phyloP scores from a whole-genome alignment of 92 coral and sea anemone genomes.

The Bergia sp. region DNA sequence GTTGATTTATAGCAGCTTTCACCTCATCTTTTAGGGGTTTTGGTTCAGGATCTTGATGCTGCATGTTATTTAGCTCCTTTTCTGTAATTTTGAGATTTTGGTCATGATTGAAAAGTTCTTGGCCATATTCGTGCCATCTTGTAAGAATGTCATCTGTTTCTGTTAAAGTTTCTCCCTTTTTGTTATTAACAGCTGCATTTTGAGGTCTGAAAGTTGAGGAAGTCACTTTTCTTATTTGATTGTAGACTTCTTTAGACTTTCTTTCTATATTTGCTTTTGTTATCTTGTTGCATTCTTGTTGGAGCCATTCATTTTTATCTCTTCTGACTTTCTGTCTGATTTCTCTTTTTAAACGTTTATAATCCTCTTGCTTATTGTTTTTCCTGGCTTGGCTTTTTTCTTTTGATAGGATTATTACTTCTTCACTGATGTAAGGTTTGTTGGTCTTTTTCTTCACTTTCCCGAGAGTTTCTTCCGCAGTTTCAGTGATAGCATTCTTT shows the following conservation, averaged over 20 bases:
- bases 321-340: not conserved
- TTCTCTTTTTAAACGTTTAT: not conserved
- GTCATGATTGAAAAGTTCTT: not conserved
- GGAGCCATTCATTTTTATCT: not conserved
- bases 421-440: not conserved
- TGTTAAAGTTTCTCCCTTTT: not conserved
- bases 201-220: not conserved
- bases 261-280: not conserved
- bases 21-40: slow-evolving; percentile 10
- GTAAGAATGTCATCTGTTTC: not conserved
- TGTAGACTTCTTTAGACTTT: not conserved
- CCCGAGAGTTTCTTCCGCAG: not conserved
- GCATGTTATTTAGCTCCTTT: not conserved
- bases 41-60: slow-evolving; percentile 1
- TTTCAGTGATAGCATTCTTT: not conserved
- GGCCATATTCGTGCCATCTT: not conserved
- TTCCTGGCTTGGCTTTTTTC: not conserved
- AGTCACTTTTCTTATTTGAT: not conserved
- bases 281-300: not conserved
- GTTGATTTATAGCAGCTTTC: not conserved
- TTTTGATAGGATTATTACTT: not conserved
- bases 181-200: not conserved
- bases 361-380: not conserved
- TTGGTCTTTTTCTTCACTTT: not conserved
- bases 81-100: not conserved